phyloP scores from a whole-genome alignment of 2,888 invertebrate genomes.

The Bruchidius siliquastri region DNA sequence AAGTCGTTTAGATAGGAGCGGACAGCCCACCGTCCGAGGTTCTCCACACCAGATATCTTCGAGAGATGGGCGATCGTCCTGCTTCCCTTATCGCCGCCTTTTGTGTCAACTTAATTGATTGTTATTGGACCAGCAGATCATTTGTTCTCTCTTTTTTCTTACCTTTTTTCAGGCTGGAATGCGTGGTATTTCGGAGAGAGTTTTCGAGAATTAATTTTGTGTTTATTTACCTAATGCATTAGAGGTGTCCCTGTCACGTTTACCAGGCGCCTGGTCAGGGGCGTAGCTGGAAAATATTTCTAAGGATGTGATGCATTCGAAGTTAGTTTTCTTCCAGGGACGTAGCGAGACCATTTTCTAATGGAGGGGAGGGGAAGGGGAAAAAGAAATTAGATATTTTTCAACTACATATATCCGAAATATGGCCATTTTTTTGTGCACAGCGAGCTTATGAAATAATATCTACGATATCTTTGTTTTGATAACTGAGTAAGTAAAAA shows the following conservation, averaged over 20 bases:
- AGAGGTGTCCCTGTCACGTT: neutral
- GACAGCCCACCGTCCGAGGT: no score
- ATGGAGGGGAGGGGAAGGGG: no score
- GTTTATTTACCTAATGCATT: neutral
- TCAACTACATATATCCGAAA: no score
- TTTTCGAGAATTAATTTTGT: neutral
- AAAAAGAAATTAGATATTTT: no score
- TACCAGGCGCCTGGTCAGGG: neutral
- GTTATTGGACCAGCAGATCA: conserved; percentile 18
- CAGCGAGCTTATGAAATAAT: no score
- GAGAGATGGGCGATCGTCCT: neutral
- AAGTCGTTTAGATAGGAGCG: conserved; percentile 23
- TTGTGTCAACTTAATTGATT: conserved; percentile 1
- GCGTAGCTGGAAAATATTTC: neutral
- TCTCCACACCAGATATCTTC: no score
- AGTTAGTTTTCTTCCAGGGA: no score
- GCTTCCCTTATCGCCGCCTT: neutral
- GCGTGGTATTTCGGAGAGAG: neutral
- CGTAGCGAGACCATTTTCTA: no score
- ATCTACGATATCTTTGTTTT: no score
- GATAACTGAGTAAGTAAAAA: no score
- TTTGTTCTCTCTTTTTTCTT: neutral
- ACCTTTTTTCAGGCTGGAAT: neutral
- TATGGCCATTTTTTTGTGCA: no score
- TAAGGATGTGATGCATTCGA: neutral